Conservation (phyloP, 2,113 vertebrate species). For the Anguilla japonica region DNA sequence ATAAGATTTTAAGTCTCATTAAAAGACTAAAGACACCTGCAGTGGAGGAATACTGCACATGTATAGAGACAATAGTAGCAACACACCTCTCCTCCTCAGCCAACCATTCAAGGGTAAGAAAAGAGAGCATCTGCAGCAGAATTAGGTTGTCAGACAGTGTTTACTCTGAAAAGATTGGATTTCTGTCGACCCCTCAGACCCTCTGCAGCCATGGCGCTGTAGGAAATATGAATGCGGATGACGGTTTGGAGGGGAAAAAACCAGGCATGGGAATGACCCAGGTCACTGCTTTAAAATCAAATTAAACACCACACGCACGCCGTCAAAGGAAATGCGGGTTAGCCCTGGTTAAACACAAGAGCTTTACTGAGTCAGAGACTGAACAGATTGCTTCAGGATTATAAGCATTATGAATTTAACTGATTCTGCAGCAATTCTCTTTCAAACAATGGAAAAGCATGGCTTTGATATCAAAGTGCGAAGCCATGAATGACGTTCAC, state of each 20-base stretch:
- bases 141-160: neutral
- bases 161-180: neutral
- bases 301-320: neutral
- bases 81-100: neutral
- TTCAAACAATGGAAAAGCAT: neutral
- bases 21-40: no score
- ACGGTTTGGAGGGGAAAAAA: neutral
- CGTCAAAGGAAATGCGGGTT: neutral
- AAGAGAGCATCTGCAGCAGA: neutral
- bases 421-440: neutral
- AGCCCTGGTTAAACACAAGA: neutral
- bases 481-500: slow-evolving; percentile 2
- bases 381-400: neutral
- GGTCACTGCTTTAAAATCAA: neutral
- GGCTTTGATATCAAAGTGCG: slow-evolving; percentile 2
- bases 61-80: neutral
- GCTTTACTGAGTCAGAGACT: neutral
- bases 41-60: neutral
- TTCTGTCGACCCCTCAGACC: neutral
- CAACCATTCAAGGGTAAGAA: neutral
- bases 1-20: no score
- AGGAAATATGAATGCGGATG: neutral
- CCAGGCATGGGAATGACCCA: neutral
- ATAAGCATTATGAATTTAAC: neutral
- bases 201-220: neutral